Base-by-base conservation (phyloP, 1,140 invertebrate species). In the Lethocerus indicus region DNA sequence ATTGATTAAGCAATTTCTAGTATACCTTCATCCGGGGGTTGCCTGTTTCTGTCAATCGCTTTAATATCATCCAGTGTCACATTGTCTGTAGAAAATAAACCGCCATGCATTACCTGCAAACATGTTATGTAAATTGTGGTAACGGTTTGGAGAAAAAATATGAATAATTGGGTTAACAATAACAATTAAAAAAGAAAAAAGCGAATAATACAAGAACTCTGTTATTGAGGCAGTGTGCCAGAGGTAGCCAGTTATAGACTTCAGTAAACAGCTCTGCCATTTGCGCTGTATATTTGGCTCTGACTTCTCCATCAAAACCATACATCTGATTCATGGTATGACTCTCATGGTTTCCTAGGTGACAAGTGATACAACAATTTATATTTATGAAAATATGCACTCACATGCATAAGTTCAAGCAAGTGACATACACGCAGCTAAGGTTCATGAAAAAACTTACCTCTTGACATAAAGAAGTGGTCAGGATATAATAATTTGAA, bases 291-390 rank as follows among this genome's bases (percentile, higher is more conserved):
- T 90, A 98, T 67, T 99, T 99, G 5, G 85, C 77, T 60, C 89
- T 91, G 0, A 98, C 93, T 73, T 98, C 94, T 2, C 93, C 93
- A 58, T 93, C 86, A 71, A 98, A 98, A 18, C 94, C 94, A 67
- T 98, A 98, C 83, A 98, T 95, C 68, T 96, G 90, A 69, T 99
- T 99, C 94, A 99, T 98, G 14, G 85, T 93, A 20, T 83, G 75
- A 59, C 88, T 95, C 64, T 99, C 95, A 65, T 98, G 95, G 67
- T 99, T 98, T 27, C 93, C 90, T 92, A 62, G 13, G 68, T 68
- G 57, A 46, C n/a, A 58, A 3, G 35, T 20, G 24, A 12, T 47
- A 47, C 24, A 40, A 32, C 9, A 37, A 49, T 4, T 48, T 24
- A 16, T 14, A 2, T 42, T 25, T 14, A 50, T n/a, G n/a, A n/a